Base-by-base conservation (phyloP, 2,113 vertebrate species). In the Psammodynastes pulverulentus region DNA sequence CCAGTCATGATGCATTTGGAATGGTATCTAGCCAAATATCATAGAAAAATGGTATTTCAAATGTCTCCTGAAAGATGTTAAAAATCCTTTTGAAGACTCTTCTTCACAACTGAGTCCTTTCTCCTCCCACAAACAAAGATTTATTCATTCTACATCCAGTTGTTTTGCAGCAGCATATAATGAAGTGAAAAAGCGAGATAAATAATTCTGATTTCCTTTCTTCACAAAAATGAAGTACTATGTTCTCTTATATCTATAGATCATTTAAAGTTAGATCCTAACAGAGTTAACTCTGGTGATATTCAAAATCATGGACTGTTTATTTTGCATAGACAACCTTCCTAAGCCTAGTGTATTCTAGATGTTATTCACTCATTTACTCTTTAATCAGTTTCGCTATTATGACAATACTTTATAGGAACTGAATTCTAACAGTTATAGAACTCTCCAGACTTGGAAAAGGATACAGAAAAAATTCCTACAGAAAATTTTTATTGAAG, bases 41-140 rank as follows among this genome's bases (percentile, higher is more conserved):
- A 88, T 62, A 91, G 67, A 53, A 88, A 46, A 93, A 84, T 91
- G 67, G 53, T 86, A 93, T 58, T 91, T 91, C 52, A 62, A 58
- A 84, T 88, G 53, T 91, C n/a, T 88, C 89, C 86, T 91, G 90
- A 88, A 88, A 79, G 86, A 53, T 91, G 88, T 58, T 93, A 58
- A 84, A 90, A 84, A 56, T 90, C 48, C 29, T 87, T 84, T 48
- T 88, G 72, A 91, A 58, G 62, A 5, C 45, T 84, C 7, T 62
- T 84, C 67, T 91, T 88, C 45, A 91, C n/a, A 89, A 89, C 17
- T 23, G 17, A 84, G 91, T 84, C 52, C 90, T 91, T 91, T 93
- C 67, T 89, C 79, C 53, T 86, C 19, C 79, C 45, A 10, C 89
- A 87, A 89, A 85, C 87, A 89, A 58, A 92, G 29, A 92, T 92